Evolutionary conservation across 2,797 vertebrate species (phyloP).

Genomic region (Onychomys arenicola): DNA sequence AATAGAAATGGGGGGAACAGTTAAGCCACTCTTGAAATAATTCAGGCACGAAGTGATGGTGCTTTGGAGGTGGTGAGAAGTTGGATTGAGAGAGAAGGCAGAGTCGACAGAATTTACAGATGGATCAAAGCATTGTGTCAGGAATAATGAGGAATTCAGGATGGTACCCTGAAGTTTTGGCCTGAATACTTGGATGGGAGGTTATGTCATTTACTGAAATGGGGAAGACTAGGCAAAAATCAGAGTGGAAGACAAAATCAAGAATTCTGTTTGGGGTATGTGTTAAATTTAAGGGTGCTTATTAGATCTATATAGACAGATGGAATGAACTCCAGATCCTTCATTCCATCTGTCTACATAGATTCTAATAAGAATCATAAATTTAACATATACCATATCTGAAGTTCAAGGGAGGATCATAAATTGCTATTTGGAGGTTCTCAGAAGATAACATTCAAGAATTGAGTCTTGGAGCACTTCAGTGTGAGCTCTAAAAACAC

Average conservation of each 20-base stretch:
- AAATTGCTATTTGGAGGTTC: slow-evolving; percentile 7
- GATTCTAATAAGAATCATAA: neutral
- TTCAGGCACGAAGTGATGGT: slow-evolving; percentile 39
- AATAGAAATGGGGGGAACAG: slow-evolving; percentile 50
- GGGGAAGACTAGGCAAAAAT: neutral
- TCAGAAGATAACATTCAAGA: slow-evolving; percentile 27
- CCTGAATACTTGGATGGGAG: slow-evolving; percentile 34
- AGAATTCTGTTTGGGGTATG: slow-evolving; percentile 34
- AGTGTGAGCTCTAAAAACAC: slow-evolving; percentile 1
- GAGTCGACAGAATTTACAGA: slow-evolving; percentile 61
- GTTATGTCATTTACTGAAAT: slow-evolving; percentile 46
- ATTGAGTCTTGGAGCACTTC: neutral
- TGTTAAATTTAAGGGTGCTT: slow-evolving; percentile 43
- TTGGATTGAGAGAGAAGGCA: slow-evolving; percentile 59
- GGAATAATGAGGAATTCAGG: neutral
- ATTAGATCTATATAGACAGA: neutral
- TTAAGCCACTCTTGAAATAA: slow-evolving; percentile 69
- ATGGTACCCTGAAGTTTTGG: slow-evolving; percentile 33
- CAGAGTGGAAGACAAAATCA: neutral
- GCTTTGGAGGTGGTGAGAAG: slow-evolving; percentile 59
- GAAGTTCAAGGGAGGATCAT: neutral
- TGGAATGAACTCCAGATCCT: neutral
- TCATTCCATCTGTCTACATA: neutral
- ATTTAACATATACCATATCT: neutral
- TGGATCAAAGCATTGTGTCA: slow-evolving; percentile 56